Evolutionary conservation across 2,888 invertebrate genomes (phyloP), one percentile per base, ranked within the genome.

Genomic region (Tipula helvola): DNA sequence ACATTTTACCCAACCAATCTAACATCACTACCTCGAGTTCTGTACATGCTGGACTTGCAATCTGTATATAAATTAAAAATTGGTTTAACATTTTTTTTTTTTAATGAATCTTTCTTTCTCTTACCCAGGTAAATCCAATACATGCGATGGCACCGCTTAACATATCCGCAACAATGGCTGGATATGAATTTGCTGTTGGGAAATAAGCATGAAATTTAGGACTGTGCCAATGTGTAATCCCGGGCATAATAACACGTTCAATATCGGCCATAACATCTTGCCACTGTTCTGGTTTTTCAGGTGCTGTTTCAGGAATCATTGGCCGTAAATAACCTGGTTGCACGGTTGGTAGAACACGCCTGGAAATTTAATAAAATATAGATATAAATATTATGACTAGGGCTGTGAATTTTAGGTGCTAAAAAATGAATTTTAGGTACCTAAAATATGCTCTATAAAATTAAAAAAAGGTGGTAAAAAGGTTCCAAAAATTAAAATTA

Each of bases 181-280:
- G 97, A 91, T 97, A 98, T 0, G 98, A 98, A 92, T 97, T 97
- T 39, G 96, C 98, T 0, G 97, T 97, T 18, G 97, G 97, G 91
- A 97, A 98, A 92, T 98, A 99, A 5, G 98, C 98, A 91, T 98
- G 97, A 92, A 99, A 99, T 90, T 96, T 94, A 7, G 98, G 98
- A 87, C 97, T 97, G 91, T 98, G 97, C 98, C 98, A 99, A 90
- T 98, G 98, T 0, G 98, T 98, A 87, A 98, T 97, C 86, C 99
- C 99, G 0, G 99, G 98, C 98, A 99, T 99, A 88, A 99, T 97
- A 87, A 98, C 96, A 87, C 95, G 93, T 91, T 99, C 99, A 88
- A 99, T 94, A 91, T 99, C 99, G 5, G 94, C 94, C 95, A 99
- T 96, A 87, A 99, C 96, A 87, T 96, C 95, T 88, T 97, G 94